Evolutionary conservation across 2,797 vertebrate species (phyloP).

Genomic region (Chelidonichthys spinosus): DNA sequence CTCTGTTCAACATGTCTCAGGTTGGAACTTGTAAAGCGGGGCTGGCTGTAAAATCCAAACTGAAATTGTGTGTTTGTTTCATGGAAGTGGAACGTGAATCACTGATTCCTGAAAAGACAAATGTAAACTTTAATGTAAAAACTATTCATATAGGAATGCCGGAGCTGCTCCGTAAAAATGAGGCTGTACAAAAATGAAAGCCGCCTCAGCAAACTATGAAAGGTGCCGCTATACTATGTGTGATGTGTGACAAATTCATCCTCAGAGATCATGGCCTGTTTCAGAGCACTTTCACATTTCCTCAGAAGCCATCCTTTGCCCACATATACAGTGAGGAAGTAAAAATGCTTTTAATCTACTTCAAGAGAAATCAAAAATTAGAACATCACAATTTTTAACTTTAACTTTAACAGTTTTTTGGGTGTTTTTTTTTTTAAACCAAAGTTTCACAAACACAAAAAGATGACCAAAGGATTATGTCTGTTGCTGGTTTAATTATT

Average conservation of each 20-base stretch:
- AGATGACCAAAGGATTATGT: background rate
- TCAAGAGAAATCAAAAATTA: background rate
- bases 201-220: background rate
- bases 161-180: background rate
- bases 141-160: background rate
- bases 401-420: background rate
- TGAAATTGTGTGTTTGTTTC: background rate
- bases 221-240: background rate
- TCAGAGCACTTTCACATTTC: background rate
- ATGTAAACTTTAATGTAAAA: background rate
- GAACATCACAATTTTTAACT: background rate
- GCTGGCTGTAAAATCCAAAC: background rate
- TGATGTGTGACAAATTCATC: background rate
- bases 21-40: background rate
- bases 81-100: background rate
- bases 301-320: background rate
- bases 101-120: background rate
- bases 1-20: conserved; percentile 19
- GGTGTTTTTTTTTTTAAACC: background rate
- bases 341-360: background rate
- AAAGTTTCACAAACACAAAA: background rate
- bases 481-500: background rate
- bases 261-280: background rate
- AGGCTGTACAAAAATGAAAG: background rate
- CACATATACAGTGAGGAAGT: background rate